Base-by-base conservation (phyloP, 2,888 invertebrate genomes). In the Scaptomyza parva region DNA sequence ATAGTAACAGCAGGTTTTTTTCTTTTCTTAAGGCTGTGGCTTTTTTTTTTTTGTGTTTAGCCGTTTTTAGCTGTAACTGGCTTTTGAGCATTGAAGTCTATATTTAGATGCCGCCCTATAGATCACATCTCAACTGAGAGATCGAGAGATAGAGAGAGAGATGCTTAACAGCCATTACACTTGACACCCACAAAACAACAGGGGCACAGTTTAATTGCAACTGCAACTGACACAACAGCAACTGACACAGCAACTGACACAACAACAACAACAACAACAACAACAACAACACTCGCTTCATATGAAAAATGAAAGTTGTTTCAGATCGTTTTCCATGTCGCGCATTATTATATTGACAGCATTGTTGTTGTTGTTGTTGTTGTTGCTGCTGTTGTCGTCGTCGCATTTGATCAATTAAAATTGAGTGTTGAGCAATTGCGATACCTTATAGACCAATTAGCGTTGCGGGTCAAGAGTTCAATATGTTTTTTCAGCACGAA, bases 281-380 rank as follows among this genome's bases (percentile, higher is more conserved):
- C 47, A 50, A 17, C 54, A 63, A 24, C 45, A 60, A 24, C 58
- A 53, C 48, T 60, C 45, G 64, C 64, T 71, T 69, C 68, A 66
- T 58, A 78, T 80, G 70, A 81, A 86, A 83, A 80, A 78, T 83
- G 86, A 78, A 86, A 83, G 84, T 84, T 76, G 83, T 76, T 84
- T 77, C 30, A 40, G 24, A 51, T 60, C 43, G 60, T 68, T 69
- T 66, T 70, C 58, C 70, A 70, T 52, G 57, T 60, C 58, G 55
- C 20, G 24, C 30, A n/a, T 26, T 50, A 52, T 67, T 54, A 57
- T 50, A 52, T 67, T 54, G 66, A 45, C 30, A 60, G 61, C 28
- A 48, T 26, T 54, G 43, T 20, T 54, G 33, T 9, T 26, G 14
- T 14, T 60, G 14, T 9, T 24, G 5, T 2, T 24, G 5, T 2